Base-by-base conservation (phyloP, 2,113 vertebrate species). In the Tetraodon nigroviridis region DNA sequence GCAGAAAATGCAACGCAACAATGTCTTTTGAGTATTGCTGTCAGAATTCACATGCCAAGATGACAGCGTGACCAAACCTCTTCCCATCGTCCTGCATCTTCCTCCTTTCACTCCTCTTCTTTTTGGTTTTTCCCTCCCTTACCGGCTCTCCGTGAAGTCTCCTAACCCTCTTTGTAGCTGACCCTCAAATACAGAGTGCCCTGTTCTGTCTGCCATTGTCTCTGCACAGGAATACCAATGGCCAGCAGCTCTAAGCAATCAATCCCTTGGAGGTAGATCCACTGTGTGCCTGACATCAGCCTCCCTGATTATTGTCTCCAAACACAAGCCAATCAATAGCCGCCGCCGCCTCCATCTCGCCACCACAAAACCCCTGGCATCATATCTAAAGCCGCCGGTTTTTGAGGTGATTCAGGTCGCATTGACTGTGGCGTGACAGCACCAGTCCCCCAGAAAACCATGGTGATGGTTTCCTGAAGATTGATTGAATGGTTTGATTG, bases 171-270 rank as follows among this genome's bases (percentile, higher is more conserved):
- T 61, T 55, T n/a, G 3, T 29, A 2, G 13, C 61, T 76, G 69
- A 77, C 80, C 73, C 65, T 80, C 61, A 72, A 72, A 76, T 73
- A 82, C 69, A 71, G 66, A 71, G 57, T 51, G 64, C 48, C 64
- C 81, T 58, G 60, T 75, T 79, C 70, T 58, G 64, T 69, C 78
- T 80, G 7, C 64, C 64, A 67, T 80, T 63, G 68, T 79, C 67
- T 63, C 64, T 62, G 74, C 73, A 71, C 68, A 64, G 76, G 83
- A 81, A 87, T 85, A 86, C 80, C 75, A 84, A 86, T 82, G 72
- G 66, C 78, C 45, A 13, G 57, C 57, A 49, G 68, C 72, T 80
- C 69, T 63, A 72, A 77, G 61, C 83, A 77, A 85, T 85, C 80
- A 77, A 86, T 86, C 68, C 75, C 67, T 75, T 55, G 1, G 49